Conservation (phyloP, 2,113 vertebrate species). For the Xenus cinereus region DNA sequence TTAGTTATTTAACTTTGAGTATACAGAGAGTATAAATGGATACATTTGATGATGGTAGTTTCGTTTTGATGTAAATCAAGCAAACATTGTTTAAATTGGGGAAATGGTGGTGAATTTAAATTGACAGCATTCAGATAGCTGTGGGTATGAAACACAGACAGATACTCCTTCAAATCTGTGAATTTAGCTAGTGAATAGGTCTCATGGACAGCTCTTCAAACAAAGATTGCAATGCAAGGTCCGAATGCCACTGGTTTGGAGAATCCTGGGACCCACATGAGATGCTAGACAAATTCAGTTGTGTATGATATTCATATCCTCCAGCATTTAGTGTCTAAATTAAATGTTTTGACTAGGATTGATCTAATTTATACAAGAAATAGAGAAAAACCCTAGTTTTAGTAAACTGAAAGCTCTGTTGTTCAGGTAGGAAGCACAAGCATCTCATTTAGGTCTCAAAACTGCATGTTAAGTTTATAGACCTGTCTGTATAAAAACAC, state of each 20-base stretch:
- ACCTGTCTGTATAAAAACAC: neutral
- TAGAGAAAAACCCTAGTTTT: neutral
- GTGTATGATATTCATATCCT: neutral
- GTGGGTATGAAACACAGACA: neutral
- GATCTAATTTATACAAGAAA: neutral
- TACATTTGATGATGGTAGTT: neutral
- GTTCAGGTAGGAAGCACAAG: neutral
- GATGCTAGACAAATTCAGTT: neutral
- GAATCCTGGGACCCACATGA: neutral
- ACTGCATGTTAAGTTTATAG: neutral
- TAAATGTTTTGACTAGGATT: neutral
- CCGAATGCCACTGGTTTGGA: neutral
- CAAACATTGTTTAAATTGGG: neutral
- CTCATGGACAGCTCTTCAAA: neutral
- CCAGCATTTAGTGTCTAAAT: neutral
- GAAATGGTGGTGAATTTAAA: neutral
- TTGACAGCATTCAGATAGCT: neutral
- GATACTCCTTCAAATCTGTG: neutral
- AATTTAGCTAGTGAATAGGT: neutral
- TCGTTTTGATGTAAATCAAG: neutral
- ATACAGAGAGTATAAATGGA: neutral
- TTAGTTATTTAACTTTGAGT: neutral
- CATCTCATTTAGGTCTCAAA: neutral
- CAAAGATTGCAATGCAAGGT: neutral
- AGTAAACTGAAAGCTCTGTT: neutral